These are phyloP conservation scores for Incurvaria masculella DNA, from an alignment of 2,888 invertebrate genomes.

Conservation along the genomic window DNA sequence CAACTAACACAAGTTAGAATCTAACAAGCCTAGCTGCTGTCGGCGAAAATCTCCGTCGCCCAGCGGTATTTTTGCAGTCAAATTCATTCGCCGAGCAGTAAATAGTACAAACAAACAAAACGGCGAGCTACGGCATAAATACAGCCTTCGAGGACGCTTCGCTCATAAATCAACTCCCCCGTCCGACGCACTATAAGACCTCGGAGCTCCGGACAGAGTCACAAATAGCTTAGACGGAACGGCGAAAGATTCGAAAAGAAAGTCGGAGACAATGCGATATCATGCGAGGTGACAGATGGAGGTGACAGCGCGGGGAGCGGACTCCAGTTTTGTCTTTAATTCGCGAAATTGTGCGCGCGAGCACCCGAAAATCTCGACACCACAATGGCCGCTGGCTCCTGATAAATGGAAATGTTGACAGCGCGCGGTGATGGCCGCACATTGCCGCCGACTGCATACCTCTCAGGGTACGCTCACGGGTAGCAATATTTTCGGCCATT, in stretches of 20 bases:
- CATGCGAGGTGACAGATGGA: constrained; percentile 44
- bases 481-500: too few relatives aligned
- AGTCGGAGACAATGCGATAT: constrained; percentile 37
- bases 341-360: constrained; percentile 31
- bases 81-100: not conserved
- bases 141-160: constrained; percentile 18
- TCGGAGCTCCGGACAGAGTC: not conserved
- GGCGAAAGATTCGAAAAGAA: not conserved
- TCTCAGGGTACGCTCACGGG: too few relatives aligned
- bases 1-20: too few relatives aligned
- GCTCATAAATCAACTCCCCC: not conserved
- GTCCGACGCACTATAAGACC: not conserved
- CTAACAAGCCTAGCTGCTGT: not conserved
- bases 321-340: constrained; percentile 24
- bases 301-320: constrained; percentile 29
- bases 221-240: too few relatives aligned
- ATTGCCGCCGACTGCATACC: too few relatives aligned
- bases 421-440: not conserved
- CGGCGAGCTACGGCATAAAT: constrained; percentile 37
- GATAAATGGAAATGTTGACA: constrained; percentile 13
- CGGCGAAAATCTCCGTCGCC: not conserved
- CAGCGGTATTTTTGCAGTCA: not conserved
- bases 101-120: constrained; percentile 16
- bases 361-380: constrained; percentile 26
- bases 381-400: constrained; percentile 35